Conservation (phyloP, 2,113 vertebrate genomes). For the Datnioides undecimradiatus region DNA sequence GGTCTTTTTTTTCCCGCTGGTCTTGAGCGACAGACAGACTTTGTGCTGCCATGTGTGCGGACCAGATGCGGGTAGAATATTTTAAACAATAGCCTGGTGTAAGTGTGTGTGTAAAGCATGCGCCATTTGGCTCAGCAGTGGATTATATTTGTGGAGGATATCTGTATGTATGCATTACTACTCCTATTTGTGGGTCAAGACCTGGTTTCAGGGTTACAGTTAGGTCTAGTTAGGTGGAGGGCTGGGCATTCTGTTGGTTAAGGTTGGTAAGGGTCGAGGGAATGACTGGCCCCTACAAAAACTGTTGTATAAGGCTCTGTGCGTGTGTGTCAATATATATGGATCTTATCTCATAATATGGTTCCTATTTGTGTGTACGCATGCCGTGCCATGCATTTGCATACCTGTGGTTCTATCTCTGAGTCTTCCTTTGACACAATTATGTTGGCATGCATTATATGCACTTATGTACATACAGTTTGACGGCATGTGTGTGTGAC, state of each 20-base stretch:
- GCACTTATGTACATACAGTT: constrained; percentile 32
- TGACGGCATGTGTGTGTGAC: constrained; percentile 33
- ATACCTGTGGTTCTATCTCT: constrained; percentile 25
- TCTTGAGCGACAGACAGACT: constrained; percentile 47
- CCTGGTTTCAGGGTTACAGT: too few relatives aligned
- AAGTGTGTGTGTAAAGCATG: constrained; percentile 27
- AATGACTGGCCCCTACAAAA: too few relatives aligned
- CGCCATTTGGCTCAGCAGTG: constrained; percentile 38
- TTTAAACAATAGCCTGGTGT: constrained; percentile 49
- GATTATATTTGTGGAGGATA: constrained; percentile 33
- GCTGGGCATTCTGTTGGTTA: too few relatives aligned
- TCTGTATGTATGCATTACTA: constrained; percentile 10
- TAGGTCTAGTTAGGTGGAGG: too few relatives aligned
- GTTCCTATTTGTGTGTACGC: background rate
- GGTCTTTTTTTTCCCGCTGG: constrained; percentile 15
- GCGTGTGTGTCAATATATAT: constrained; percentile 27
- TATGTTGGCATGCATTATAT: constrained; percentile 39
- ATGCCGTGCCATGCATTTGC: constrained; percentile 37
- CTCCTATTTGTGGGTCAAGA: too few relatives aligned
- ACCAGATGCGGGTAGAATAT: constrained; percentile 60
- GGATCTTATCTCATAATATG: constrained; percentile 1
- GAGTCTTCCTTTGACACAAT: constrained; percentile 42
- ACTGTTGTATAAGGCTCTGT: too few relatives aligned
- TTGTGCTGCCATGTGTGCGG: constrained; percentile 56
- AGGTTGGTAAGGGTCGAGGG: too few relatives aligned